Percentiles rank a stretch among this genome's conserved stretches.
These are phyloP conservation scores for Cassiopea xamachana DNA, from an alignment of 30 jellyfish, hydroid and myxozoan genomes.

Conservation along the genomic window DNA sequence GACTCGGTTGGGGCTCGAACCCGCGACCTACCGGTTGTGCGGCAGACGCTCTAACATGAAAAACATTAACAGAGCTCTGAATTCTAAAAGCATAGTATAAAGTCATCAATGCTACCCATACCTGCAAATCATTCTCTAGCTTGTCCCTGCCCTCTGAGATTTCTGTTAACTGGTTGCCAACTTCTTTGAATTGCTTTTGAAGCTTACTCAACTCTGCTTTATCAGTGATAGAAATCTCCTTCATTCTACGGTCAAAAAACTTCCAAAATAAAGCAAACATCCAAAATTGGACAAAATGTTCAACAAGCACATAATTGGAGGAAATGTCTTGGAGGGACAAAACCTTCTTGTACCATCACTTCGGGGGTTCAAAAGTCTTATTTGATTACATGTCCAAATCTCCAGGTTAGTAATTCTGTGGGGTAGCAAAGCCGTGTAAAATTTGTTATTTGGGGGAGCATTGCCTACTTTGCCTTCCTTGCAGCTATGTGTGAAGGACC, in stretches of 20 bases:
- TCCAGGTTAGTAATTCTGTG: too few relatives aligned
- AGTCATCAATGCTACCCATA: background rate
- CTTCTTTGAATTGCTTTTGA: slow-evolving; percentile 74
- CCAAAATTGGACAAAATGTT: background rate
- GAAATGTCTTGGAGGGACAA: background rate
- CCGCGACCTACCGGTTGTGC: too few relatives aligned
- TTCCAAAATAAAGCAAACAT: background rate
- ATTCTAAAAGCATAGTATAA: background rate
- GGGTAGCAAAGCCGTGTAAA: too few relatives aligned
- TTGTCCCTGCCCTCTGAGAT: slow-evolving; percentile 81
- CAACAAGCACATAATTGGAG: background rate
- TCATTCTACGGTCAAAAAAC: slow-evolving; percentile 46
- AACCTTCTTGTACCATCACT: background rate
- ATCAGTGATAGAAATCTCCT: slow-evolving; percentile 86
- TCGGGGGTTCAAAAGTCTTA: too few relatives aligned
- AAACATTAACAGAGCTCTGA: background rate
- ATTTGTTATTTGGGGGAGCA: too few relatives aligned
- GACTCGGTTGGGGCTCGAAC: too few relatives aligned
- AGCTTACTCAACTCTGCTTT: slow-evolving; percentile 79
- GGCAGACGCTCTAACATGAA: too few relatives aligned
- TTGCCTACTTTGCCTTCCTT: too few relatives aligned
- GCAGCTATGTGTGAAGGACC: too few relatives aligned
- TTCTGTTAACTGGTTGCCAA: slow-evolving; percentile 75
- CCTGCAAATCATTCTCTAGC: slow-evolving; percentile 74
- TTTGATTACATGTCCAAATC: too few relatives aligned